Base-by-base conservation (phyloP, 2,797 vertebrate genomes). In the Triplophysa bombifrons region DNA sequence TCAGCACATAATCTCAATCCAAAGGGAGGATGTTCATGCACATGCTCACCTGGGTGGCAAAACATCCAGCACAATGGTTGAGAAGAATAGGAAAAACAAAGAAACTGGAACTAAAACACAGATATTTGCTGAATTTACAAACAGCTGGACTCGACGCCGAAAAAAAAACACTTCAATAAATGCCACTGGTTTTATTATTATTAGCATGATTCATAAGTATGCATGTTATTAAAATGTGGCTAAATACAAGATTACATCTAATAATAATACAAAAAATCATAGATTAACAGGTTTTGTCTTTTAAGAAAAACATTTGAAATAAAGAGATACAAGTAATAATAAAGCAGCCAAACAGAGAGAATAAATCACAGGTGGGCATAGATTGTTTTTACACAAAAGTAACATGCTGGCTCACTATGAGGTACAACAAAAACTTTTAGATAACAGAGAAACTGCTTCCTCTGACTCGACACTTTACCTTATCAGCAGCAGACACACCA, bases 391-490 rank as follows among this genome's bases (percentile, higher is more conserved):
- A 58, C 1, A 12, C 12, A 55, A 48, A 27, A 16, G 5, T 34
- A 63, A 63, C 34, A 20, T 30, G 66, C 53, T 75, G 66, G 58
- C 44, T 70, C 71, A 74, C 55, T 17, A 46, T 38, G 16, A 71
- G 51, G 75, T 66, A 22, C 17, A 60, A 20, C 25, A 46, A n/a
- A 76, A 55, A 69, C 3, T 69, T 41, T 48, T 61, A 63, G 16
- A 78, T 75, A 22, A 67, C 69, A 56, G 65, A 83, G 48, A 83
- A 34, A 4, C 20, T 10, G 10, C 46, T 74, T 76, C 61, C 80
- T 72, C 66, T 73, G 74, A 80, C 65, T 80, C 48, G 0, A 44
- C 76, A 76, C n/a, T 79, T 74, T 72, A 60, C 68, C 51, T 63
- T 20, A 80, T 61, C 44, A 67, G 44, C 60, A 44, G 38, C 34